Base-by-base conservation (phyloP, 1,140 invertebrate genomes). In the Cotesia chilonis region DNA sequence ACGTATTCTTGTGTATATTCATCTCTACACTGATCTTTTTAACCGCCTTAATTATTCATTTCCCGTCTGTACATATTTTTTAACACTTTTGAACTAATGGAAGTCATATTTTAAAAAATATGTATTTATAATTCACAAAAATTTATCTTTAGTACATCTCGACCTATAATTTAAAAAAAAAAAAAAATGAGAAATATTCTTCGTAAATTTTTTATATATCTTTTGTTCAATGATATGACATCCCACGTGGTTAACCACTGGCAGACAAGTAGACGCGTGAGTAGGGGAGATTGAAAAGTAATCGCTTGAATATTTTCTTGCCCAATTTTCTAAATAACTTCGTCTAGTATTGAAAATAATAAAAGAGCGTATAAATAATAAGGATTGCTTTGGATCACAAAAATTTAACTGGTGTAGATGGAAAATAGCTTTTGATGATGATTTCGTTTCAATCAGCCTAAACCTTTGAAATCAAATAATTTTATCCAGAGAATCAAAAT, bases 281-380 rank as follows among this genome's bases (percentile, higher is more conserved):
- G 82, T 82, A 82, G 78, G 77, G 67, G 78, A 79, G 77, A 84
- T 84, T 85, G 84, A 84, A 85, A 83, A 85, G 82, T 84, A 84
- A 85, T 83, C 81, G 82, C 80, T 79, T 67, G 76, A 76, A 80
- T 83, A 83, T 84, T 84, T 83, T 82, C 79, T 73, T 77, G 75
- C 74, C 76, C 77, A 76, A 78, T 79, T 78, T 47, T 61, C 59
- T 54, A 55, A 3, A 55, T 41, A 41, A 9, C 6, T 6, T 36
- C 52, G 28, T 38, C 17, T 37, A 37, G 17, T 47, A 20, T 20
- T 52, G 54, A 57, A 68, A 57, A 55, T 55, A 37, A 57, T 28
- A 28, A 28, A 28, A 28, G 28, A 28, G 28, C 28, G 28, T 3
- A 28, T n/a, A n/a, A n/a, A n/a, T n/a, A n/a, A n/a, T n/a, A 28